Evolutionary conservation across 1,140 invertebrate species (phyloP).

Genomic region (Drosophila ambigua): DNA sequence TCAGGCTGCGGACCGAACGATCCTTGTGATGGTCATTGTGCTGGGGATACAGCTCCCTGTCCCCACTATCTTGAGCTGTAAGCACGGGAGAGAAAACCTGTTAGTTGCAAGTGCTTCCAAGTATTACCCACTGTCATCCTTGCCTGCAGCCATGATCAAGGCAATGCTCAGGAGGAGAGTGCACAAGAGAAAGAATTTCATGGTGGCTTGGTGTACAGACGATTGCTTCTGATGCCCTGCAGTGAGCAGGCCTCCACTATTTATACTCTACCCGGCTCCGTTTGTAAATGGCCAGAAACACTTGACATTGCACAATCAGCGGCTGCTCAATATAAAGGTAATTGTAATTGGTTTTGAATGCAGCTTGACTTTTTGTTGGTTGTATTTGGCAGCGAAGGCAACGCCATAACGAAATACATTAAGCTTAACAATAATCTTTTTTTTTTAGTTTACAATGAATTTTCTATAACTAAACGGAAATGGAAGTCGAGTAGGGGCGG

Average conservation of each 20-base stretch:
- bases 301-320: slow-evolving; percentile 35
- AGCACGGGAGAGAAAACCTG: background rate
- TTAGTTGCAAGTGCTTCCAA: background rate
- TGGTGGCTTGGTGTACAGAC: slow-evolving; percentile 35
- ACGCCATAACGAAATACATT: slow-evolving; percentile 40
- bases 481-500: background rate
- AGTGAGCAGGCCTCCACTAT: background rate
- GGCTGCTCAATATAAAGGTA: slow-evolving; percentile 25
- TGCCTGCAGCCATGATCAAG: slow-evolving; percentile 48
- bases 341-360: slow-evolving; percentile 50
- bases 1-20: slow-evolving; percentile 13
- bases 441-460: slow-evolving; percentile 37
- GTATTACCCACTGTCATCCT: background rate
- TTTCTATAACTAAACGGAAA: slow-evolving; percentile 65
- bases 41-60: background rate
- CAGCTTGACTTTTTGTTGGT: slow-evolving; percentile 10
- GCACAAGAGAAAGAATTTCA: slow-evolving; percentile 50
- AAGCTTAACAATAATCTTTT: slow-evolving; percentile 48
- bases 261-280: slow-evolving; percentile 34
- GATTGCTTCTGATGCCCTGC: slow-evolving; percentile 36
- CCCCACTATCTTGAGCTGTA: slow-evolving; percentile 10
- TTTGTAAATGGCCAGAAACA: slow-evolving; percentile 25
- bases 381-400: slow-evolving; percentile 55
- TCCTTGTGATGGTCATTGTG: background rate
- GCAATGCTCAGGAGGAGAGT: slow-evolving; percentile 44